Base-by-base conservation (phyloP, 2,113 vertebrate species). In the Campylomormyrus numenius region DNA sequence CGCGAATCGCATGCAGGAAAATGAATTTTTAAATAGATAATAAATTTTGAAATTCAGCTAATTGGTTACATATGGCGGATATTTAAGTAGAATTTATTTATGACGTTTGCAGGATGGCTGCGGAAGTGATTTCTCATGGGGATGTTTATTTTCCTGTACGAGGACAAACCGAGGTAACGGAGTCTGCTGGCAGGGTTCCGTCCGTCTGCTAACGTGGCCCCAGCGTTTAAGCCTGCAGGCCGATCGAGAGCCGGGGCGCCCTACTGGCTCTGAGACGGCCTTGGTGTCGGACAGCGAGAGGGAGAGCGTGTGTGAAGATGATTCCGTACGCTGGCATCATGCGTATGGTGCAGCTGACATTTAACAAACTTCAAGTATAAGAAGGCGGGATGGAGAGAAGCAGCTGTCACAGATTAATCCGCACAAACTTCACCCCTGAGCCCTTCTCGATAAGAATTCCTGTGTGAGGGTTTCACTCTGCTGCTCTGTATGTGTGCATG, bases 1-100 rank as follows among this genome's bases (percentile, higher is more conserved):
- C 35, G 5, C 39, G 6, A 5, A 42, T 80, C 6, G 15, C 35
- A 80, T 19, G 31, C 74, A 80, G 74, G 74, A 80, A 80, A 70
- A 70, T 70, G 62, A 70, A 70, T 70, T 70, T 70, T 70, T 70
- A 70, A 70, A 80, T 80, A 80, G 74, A 80, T 80, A 42, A 80
- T 80, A 80, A 15, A 80, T 80, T 42, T 80, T 42, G 74, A 80
- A 80, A 80, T 80, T 80, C 74, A 80, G 74, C n/a, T 80, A 80
- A 80, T 80, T 80, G 74, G 74, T 80, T 80, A 80, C 74, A 80
- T 42, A 80, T 80, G 35, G 35, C 15, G 10, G 74, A 80, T 80
- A 80, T 80, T 39, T 42, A 80, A 80, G 74, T 80, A 17, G 31
- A 39, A 80, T 80, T 80, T 80, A 80, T 80, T 80, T 42, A 42